Evolutionary conservation across 2,797 vertebrate genomes (phyloP), one percentile per base, ranked within the genome.

Genomic region (Balearica regulorum): DNA sequence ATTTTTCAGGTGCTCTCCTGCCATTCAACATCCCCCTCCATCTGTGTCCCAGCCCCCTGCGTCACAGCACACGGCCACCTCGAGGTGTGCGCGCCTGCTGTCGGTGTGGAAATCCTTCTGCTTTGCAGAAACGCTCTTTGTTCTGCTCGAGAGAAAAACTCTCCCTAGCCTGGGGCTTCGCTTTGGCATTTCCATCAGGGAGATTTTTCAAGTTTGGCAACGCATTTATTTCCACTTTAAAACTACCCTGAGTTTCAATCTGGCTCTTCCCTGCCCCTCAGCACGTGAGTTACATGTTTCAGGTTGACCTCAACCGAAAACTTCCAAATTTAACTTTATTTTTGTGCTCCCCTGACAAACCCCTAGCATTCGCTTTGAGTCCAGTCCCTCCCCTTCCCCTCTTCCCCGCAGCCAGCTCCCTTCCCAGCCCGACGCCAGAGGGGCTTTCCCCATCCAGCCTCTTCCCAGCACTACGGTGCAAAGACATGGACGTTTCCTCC

Each of bases 401-500:
- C 29, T 20, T 12, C 24, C 13, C 58, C 2, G 8, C n/a, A 13
- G 19, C 57, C 11, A 0, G 28, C 28, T 43, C 37, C 51, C 37
- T 13, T 22, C 58, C 39, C 53, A 53, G 22, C 48, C 61, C 70
- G 11, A 9, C 1, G 3, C 24, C 25, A 13, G 6, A 10, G 8
- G 11, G 25, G 8, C 14, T 60, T 54, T 68, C n/a, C 29, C 41
- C 39, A 61, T 15, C 54, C 75, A 35, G 29, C 11, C n/a, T 48
- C 54, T 48, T 44, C 58, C 51, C 65, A 51, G 57, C 55, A 33
- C 20, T 29, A n/a, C 1, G 1, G 37, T 31, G 11, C 37, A 24
- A 53, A 72, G 25, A 4, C 13, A 5, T 18, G 3, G 33, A 18
- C 0, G 1, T 29, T 65, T 72, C 51, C 53, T 22, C 1, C 0